Conservation (phyloP, 2,113 vertebrate genomes). For the Indicator maculatus region DNA sequence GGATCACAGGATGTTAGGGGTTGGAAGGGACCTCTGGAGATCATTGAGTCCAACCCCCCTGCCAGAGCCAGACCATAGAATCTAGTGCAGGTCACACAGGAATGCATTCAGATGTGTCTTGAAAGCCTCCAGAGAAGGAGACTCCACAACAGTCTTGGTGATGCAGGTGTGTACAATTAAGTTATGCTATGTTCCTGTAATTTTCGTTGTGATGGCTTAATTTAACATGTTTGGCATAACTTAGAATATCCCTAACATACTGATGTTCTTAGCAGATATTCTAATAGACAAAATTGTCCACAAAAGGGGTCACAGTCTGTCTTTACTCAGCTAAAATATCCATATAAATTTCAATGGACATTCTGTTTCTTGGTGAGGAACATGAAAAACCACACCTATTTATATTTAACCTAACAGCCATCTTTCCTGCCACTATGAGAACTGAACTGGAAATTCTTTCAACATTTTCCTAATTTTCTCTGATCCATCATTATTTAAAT, state of each 20-base stretch:
- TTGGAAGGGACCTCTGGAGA: no score
- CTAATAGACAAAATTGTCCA: neutral
- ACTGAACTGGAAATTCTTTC: neutral
- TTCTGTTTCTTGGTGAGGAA: neutral
- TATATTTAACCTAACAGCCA: neutral
- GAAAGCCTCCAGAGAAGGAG: no score
- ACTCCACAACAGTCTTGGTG: neutral
- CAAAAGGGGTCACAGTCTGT: neutral
- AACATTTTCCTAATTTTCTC: neutral
- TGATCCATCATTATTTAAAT: conserved; percentile 12
- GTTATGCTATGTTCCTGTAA: neutral
- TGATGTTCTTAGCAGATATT: neutral
- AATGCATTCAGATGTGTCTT: no score
- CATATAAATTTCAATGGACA: neutral
- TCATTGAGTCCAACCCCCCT: no score
- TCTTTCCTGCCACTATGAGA: neutral
- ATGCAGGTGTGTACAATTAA: neutral
- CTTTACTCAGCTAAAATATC: neutral
- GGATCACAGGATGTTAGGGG: no score
- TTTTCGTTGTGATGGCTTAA: neutral
- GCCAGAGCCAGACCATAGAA: no score
- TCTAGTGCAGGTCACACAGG: no score
- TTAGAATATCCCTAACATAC: neutral
- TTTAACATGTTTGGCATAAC: neutral
- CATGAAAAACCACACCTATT: neutral